Percentiles rank a stretch among this genome's conserved stretches.
Conservation (phyloP, 2,113 vertebrate species). For the Elgaria multicarinata region DNA sequence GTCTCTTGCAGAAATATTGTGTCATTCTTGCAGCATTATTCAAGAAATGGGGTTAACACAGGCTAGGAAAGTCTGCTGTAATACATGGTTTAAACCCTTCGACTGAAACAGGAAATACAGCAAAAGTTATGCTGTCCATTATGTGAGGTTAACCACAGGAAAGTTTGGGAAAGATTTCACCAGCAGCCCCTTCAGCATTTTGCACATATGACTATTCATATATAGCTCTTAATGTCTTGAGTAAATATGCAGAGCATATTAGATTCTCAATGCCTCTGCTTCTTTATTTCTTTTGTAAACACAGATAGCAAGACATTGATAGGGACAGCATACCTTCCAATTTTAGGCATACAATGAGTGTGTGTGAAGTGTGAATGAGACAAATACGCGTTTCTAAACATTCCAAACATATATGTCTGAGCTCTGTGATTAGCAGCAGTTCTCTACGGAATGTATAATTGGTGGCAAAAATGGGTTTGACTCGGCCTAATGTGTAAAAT, state of each 20-base stretch:
- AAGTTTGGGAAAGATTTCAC: background rate
- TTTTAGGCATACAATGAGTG: background rate
- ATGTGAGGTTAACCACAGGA: background rate
- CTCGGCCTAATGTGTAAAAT: background rate
- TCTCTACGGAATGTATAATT: background rate
- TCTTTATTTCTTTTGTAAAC: conserved; percentile 13
- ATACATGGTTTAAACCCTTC: background rate
- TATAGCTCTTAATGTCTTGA: background rate
- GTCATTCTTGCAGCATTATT: background rate
- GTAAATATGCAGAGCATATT: background rate
- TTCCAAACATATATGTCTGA: background rate
- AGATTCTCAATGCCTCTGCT: background rate
- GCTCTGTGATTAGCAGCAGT: background rate
- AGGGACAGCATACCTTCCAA: background rate
- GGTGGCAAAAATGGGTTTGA: background rate
- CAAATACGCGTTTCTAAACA: background rate
- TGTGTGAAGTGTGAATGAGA: background rate
- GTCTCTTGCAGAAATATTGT: background rate
- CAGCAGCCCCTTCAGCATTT: background rate
- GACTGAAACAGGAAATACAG: background rate
- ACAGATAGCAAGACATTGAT: background rate
- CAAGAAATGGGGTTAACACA: background rate
- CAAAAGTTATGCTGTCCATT: background rate
- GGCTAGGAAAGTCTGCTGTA: background rate
- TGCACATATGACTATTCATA: conserved; percentile 17